Conservation (phyloP, 2,797 vertebrate species). For the Philypnodon macrostomus region DNA sequence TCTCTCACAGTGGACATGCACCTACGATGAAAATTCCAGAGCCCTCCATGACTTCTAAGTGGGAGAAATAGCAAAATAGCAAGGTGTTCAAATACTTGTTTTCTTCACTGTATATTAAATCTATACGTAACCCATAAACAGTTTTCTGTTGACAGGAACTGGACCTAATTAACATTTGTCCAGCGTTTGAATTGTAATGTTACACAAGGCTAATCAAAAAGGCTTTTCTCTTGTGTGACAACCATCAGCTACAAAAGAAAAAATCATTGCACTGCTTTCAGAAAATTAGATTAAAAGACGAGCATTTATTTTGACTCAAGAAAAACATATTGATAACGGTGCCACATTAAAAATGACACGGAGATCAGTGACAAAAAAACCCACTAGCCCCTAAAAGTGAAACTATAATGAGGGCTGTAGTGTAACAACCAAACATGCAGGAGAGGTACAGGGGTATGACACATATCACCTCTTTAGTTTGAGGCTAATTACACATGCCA, state of each 20-base stretch:
- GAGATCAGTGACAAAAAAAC: slow-evolving; percentile 36
- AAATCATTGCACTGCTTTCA: too few relatives aligned
- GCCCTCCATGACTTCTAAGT: too few relatives aligned
- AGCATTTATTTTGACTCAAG: slow-evolving; percentile 66
- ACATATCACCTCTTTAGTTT: slow-evolving; percentile 13
- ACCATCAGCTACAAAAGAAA: background rate
- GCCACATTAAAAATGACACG: slow-evolving; percentile 54
- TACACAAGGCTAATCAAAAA: slow-evolving; percentile 20
- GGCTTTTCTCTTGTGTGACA: background rate
- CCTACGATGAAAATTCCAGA: too few relatives aligned
- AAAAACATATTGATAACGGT: slow-evolving; percentile 55
- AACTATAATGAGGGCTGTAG: slow-evolving; percentile 34
- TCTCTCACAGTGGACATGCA: too few relatives aligned
- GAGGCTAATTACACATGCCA: slow-evolving; percentile 11
- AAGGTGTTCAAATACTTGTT: too few relatives aligned
- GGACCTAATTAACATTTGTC: too few relatives aligned
- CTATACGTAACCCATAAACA: too few relatives aligned
- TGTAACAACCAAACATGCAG: slow-evolving; percentile 46
- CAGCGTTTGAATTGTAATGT: slow-evolving; percentile 8
- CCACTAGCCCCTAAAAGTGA: slow-evolving; percentile 27
- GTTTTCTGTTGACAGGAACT: too few relatives aligned
- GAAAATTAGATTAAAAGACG: slow-evolving; percentile 53
- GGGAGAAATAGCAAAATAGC: too few relatives aligned
- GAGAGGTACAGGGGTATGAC: slow-evolving; percentile 33
- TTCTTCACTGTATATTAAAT: too few relatives aligned